Conservation (phyloP, 2,113 vertebrate species). For the Rostratula benghalensis region DNA sequence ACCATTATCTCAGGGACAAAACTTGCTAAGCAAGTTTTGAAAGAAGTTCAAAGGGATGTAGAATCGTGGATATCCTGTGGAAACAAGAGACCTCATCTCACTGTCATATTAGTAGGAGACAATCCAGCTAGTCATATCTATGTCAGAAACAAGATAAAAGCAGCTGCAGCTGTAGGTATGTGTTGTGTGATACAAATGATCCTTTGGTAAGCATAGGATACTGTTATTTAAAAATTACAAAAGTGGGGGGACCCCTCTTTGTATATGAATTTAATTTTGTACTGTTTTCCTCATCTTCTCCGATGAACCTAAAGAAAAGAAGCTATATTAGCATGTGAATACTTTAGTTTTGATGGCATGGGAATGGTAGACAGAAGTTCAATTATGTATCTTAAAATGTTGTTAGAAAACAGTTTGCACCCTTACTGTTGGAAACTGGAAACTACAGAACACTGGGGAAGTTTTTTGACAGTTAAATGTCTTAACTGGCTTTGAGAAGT, state of each 20-base stretch:
- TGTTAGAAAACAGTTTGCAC: neutral
- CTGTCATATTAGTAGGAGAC: conserved; percentile 88
- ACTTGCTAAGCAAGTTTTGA: conserved; percentile 85
- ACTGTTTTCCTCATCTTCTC: neutral
- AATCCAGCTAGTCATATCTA: conserved; percentile 89
- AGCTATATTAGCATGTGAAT: neutral
- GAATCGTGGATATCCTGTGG: conserved; percentile 82
- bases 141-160: conserved; percentile 88
- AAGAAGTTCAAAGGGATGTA: conserved; percentile 86
- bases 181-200: neutral
- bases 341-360: neutral
- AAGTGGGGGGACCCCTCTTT: accelerated
- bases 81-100: conserved; percentile 89
- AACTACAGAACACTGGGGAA: neutral
- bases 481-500: neutral
- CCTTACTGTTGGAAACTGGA: neutral
- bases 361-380: neutral
- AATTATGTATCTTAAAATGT: neutral
- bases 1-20: conserved; percentile 86
- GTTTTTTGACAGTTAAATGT: neutral
- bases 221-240: neutral
- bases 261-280: neutral
- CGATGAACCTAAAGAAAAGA: neutral
- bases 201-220: neutral
- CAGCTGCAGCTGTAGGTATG: conserved; percentile 87